A percentile compares a stretch with the other conserved stretches of the same genome.
These are phyloP conservation scores for Etheostoma nigrum DNA, from an alignment of 2,797 vertebrate species.

Conservation along the genomic window DNA sequence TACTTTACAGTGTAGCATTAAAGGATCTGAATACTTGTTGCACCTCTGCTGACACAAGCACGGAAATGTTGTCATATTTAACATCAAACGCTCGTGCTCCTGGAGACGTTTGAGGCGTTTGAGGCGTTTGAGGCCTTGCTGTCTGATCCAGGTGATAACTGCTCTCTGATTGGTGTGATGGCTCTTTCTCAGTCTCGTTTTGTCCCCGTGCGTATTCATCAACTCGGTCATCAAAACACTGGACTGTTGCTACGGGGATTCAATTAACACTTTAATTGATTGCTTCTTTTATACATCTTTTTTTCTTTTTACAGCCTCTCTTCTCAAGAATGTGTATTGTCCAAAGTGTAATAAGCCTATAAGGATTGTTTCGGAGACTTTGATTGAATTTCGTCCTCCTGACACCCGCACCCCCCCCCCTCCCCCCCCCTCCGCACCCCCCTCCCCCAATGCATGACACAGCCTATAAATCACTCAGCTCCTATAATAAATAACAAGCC, in stretches of 20 bases:
- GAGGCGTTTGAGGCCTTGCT: too few species aligned
- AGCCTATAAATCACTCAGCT: background rate
- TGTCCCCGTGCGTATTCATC: slow-evolving; percentile 63
- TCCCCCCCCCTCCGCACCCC: too few species aligned
- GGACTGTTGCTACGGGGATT: slow-evolving; percentile 53
- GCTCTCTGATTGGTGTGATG: slow-evolving; percentile 30
- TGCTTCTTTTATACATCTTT: background rate
- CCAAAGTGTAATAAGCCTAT: slow-evolving; percentile 20
- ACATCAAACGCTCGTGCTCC: slow-evolving; percentile 11
- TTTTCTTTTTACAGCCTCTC: slow-evolving; percentile 41
- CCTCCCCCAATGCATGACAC: too few species aligned
- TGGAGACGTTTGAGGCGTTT: too few species aligned
- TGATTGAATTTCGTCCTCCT: slow-evolving; percentile 53
- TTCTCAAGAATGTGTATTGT: slow-evolving; percentile 79
- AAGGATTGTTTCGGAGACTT: slow-evolving; percentile 55
- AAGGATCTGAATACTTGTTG: too few species aligned
- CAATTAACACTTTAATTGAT: slow-evolving; percentile 76
- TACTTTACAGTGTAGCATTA: too few species aligned
- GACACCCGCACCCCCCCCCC: too few species aligned
- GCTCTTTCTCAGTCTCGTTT: slow-evolving; percentile 8
- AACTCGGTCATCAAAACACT: slow-evolving; percentile 55
- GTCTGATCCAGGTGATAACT: slow-evolving; percentile 70
- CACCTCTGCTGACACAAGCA: background rate
- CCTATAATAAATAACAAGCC: slow-evolving; percentile 63
- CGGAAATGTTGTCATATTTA: background rate